Evolutionary conservation across 2,888 invertebrate species (phyloP).

Genomic region (Sphaerophoria rueppellii): DNA sequence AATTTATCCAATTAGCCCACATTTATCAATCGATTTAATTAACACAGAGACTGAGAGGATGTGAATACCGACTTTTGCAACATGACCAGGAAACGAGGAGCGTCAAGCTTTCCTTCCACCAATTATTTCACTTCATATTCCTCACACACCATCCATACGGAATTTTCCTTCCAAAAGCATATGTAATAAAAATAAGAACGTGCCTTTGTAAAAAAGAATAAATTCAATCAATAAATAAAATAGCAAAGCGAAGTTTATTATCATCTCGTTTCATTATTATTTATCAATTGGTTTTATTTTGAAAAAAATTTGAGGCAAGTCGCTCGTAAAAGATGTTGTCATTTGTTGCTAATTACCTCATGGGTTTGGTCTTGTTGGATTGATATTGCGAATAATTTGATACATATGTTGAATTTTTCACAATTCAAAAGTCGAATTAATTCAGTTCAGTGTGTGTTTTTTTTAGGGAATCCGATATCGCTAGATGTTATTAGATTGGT

Average conservation of each 20-base stretch:
- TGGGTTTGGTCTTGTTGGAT: slow-evolving; percentile 8
- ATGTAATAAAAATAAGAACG: slow-evolving; percentile 6
- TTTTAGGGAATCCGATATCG: no score
- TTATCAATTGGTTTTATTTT: neutral
- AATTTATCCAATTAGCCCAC: slow-evolving; percentile 12
- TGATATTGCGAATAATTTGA: neutral
- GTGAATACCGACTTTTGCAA: no score
- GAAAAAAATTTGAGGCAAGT: neutral
- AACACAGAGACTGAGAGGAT: neutral
- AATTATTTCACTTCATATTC: no score
- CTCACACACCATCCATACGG: no score
- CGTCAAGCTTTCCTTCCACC: no score
- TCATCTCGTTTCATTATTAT: neutral
- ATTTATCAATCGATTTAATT: slow-evolving; percentile 2
- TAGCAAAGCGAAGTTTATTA: slow-evolving; percentile 10
- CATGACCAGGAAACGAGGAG: no score
- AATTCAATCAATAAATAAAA: neutral
- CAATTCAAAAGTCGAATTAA: no score
- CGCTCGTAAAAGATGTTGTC: slow-evolving; percentile 13
- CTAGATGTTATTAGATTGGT: no score
- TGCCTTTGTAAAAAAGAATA: slow-evolving; percentile 9
- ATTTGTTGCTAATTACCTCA: slow-evolving; percentile 9
- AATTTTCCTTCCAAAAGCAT: neutral
- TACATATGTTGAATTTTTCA: no score
- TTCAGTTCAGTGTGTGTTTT: no score